Percentiles rank a stretch among this genome's conserved stretches.
phyloP scores from a whole-genome alignment of 2,797 vertebrate genomes.

The Megaceryle alcyon region DNA sequence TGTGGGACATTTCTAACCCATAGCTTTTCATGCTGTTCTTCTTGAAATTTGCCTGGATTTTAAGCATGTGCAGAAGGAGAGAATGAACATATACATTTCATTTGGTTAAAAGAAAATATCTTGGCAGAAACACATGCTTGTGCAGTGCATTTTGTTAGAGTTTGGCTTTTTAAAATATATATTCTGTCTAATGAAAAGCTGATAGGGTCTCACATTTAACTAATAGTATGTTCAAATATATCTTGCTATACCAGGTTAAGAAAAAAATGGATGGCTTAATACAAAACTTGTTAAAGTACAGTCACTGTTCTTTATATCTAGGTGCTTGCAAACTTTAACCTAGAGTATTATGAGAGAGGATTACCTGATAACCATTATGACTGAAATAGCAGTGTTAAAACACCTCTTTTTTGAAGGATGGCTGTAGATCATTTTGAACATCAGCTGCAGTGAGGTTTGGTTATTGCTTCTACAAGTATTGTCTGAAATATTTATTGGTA shows the following conservation, averaged over 20 bases:
- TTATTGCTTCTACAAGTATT: not conserved
- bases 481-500: constrained; percentile 21
- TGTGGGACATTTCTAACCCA: not conserved
- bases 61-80: not conserved
- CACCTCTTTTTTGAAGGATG: not conserved
- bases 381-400: constrained; percentile 15
- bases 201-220: not conserved
- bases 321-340: constrained; percentile 44
- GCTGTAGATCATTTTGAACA: not conserved
- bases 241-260: not conserved
- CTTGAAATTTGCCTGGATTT: not conserved
- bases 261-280: constrained; percentile 40
- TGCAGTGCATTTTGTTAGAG: constrained; percentile 1
- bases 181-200: not conserved
- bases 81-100: constrained; percentile 8
- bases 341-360: not conserved
- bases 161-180: constrained; percentile 1
- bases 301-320: not conserved
- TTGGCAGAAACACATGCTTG: constrained; percentile 9
- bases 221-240: not conserved
- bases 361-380: not conserved
- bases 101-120: constrained; percentile 32
- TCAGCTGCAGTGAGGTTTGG: not conserved
- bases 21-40: not conserved
- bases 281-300: constrained; percentile 32